Percentiles rank a stretch among this genome's conserved stretches.
phyloP scores from a whole-genome alignment of 2,113 vertebrate species.

The Coreoperca whiteheadi region DNA sequence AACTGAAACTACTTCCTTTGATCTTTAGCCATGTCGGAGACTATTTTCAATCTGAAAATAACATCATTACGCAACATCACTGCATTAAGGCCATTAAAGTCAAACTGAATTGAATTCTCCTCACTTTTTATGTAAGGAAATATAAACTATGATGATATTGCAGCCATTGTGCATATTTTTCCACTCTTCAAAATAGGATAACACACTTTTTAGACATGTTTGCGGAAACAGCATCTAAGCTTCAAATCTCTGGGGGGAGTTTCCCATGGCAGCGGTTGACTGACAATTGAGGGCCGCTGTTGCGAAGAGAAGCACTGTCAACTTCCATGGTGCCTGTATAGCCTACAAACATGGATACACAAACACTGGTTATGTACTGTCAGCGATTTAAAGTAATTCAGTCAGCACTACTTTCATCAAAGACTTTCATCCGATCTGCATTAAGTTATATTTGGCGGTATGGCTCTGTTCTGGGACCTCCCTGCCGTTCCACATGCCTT shows the following conservation, averaged over 20 bases:
- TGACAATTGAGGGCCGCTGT: constrained; percentile 4
- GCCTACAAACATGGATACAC: not conserved
- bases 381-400: not conserved
- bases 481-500: too few species aligned
- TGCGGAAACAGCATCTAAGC: not conserved
- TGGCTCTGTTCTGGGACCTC: too few species aligned
- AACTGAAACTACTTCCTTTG: not conserved
- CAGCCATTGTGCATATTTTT: too few species aligned
- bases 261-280: constrained; percentile 2
- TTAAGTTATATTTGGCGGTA: too few species aligned
- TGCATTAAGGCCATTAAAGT: not conserved
- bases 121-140: not conserved
- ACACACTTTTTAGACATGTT: constrained; percentile 6
- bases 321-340: not conserved
- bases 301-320: constrained; percentile 9
- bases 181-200: not conserved
- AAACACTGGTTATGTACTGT: not conserved
- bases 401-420: too few species aligned
- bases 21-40: not conserved
- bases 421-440: too few species aligned
- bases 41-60: not conserved
- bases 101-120: not conserved
- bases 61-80: not conserved
- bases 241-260: not conserved
- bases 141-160: not conserved